Evolutionary conservation across 2,797 vertebrate genomes (phyloP).

Genomic region (Trematomus bernacchii): DNA sequence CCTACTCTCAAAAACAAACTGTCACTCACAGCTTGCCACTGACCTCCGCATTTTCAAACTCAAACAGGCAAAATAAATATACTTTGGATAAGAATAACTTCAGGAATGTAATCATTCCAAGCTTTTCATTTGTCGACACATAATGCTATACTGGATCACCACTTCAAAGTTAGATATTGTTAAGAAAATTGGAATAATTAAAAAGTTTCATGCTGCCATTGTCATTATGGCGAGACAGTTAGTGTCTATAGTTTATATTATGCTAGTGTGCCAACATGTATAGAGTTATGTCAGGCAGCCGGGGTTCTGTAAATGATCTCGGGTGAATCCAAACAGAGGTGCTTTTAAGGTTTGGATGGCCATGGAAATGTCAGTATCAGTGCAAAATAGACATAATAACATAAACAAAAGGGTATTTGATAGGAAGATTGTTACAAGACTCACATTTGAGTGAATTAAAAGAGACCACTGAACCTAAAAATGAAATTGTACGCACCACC

Average conservation of each 20-base stretch:
- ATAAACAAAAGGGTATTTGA: neutral
- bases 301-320: neutral
- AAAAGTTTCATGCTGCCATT: slow-evolving; percentile 33
- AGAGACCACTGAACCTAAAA: neutral
- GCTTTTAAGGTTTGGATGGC: neutral
- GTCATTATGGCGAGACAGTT: slow-evolving; percentile 44
- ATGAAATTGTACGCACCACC: too few relatives aligned
- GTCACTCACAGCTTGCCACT: slow-evolving; percentile 48
- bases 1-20: slow-evolving; percentile 47
- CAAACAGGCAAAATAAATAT: slow-evolving; percentile 44
- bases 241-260: slow-evolving; percentile 42
- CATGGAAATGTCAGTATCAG: slow-evolving; percentile 2
- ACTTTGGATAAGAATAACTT: slow-evolving; percentile 45
- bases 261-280: slow-evolving; percentile 9
- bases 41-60: slow-evolving; percentile 39
- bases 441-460: neutral
- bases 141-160: slow-evolving; percentile 11
- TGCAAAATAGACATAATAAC: neutral
- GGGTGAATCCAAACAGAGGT: neutral
- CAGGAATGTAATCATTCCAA: slow-evolving; percentile 35
- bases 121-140: slow-evolving; percentile 42
- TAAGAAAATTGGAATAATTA: slow-evolving; percentile 50
- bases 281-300: slow-evolving; percentile 14
- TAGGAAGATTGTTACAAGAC: neutral
- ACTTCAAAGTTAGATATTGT: slow-evolving; percentile 44